Evolutionary conservation across 23 tunicate genomes (phyloP), one percentile per base, ranked within the genome.

Genomic region (Trididemnum miniatum): DNA sequence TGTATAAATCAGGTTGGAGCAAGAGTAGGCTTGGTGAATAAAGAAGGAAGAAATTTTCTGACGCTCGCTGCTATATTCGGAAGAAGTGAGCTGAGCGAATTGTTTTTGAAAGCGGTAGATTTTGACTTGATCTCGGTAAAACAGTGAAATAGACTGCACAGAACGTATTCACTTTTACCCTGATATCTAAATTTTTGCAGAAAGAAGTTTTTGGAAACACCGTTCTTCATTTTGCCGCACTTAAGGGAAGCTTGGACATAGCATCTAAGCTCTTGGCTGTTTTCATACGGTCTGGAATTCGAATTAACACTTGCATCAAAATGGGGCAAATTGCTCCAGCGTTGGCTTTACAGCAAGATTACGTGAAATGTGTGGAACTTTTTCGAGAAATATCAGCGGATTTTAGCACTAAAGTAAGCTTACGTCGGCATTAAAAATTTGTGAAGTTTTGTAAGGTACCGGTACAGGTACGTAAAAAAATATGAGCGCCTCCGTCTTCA

Each of bases 1-100:
- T n/a, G n/a, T n/a, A n/a, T n/a, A n/a, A n/a, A n/a, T 44, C 81
- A 91, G 97, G 84, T 77, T 0, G 90, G 90, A 1, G 92, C 97
- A n/a, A 72, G 87, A 72, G 89, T 92, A 62, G 82, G 87, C 26
- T 28, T 71, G 20, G 51, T 25, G 30, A 92, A 92, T 57, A 67
- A 78, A 35, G 37, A 87, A 49, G 84, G 83, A 20, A 87, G 91
- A 74, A 84, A 87, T 51, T 59, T 86, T 0, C 35, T 92, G 32
- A 92, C 83, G 92, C 77, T 80, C 35, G 51, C 79, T 25, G 50
- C 73, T 9, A 27, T 87, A 7, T 87, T 92, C 49, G 69, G 67
- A 31, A 84, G 92, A 1, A 29, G 20, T 15, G 40, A 78, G 26
- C 31, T 92, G 29, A 60, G 31, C 39, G 89, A 87, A 59, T 35